phyloP scores from a whole-genome alignment of 2,888 invertebrate species.

The Sussaba pulchella region DNA sequence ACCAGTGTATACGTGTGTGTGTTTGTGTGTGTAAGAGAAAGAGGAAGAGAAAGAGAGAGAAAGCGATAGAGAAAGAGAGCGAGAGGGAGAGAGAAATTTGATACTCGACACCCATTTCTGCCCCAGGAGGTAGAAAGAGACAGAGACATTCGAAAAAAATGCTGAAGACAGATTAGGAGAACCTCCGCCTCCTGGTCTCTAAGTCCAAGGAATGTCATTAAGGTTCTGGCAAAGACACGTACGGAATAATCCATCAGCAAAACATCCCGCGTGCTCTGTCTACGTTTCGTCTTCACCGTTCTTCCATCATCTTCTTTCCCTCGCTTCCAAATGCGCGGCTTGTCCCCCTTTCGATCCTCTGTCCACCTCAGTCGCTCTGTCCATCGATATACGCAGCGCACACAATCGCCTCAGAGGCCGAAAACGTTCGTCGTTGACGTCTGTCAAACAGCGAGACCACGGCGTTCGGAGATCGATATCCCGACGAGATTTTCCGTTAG shows the following conservation, averaged over 20 bases:
- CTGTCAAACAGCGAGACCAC: conserved; percentile 63
- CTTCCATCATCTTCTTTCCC: conserved; percentile 12
- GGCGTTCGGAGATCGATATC: conserved; percentile 53
- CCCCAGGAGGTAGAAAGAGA: conserved; percentile 6
- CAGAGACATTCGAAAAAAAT: too few relatives aligned
- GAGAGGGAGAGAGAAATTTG: conserved; percentile 21
- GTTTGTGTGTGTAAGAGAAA: too few relatives aligned
- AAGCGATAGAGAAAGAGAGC: too few relatives aligned
- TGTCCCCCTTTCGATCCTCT: conserved; percentile 32
- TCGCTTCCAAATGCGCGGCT: background rate
- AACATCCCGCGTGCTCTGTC: conserved; percentile 16
- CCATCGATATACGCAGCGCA: background rate
- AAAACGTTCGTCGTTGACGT: conserved; percentile 60
- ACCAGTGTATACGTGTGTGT: too few relatives aligned
- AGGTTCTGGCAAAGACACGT: conserved; percentile 73
- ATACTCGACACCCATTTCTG: too few relatives aligned
- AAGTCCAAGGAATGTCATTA: conserved; percentile 71
- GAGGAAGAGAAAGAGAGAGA: too few relatives aligned
- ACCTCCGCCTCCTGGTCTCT: conserved; percentile 27
- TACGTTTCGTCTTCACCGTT: conserved; percentile 6
- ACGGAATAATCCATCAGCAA: conserved; percentile 76
- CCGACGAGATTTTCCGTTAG: conserved; percentile 47
- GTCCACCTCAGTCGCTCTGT: conserved; percentile 28
- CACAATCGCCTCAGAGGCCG: conserved; percentile 9
- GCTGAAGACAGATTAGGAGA: conserved; percentile 17